Evolutionary conservation across 2,797 vertebrate species (phyloP).

Genomic region (Jordanella pulchra): DNA sequence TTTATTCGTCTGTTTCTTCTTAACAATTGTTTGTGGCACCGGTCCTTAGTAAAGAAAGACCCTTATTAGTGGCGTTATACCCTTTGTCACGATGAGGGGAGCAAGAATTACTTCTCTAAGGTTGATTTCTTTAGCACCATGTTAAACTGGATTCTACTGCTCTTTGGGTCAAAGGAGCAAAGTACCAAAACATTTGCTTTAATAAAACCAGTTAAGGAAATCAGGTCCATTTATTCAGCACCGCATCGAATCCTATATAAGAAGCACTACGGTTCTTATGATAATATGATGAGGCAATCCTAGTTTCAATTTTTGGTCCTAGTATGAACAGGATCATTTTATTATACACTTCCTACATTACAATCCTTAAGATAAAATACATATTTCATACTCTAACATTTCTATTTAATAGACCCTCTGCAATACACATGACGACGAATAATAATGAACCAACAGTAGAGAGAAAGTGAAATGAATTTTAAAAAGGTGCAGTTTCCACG

Average conservation of each 20-base stretch:
- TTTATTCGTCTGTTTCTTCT: not conserved
- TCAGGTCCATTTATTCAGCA: not conserved
- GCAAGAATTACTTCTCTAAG: not conserved
- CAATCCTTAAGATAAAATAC: not conserved
- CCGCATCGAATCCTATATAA: not conserved
- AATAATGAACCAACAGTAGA: not conserved
- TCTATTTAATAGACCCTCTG: not conserved
- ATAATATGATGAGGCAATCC: not conserved
- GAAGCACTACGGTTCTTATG: not conserved
- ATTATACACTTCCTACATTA: not conserved
- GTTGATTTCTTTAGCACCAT: not conserved
- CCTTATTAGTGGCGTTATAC: not conserved
- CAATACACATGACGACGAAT: not conserved
- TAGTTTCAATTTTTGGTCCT: not conserved
- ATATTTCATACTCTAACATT: not conserved
- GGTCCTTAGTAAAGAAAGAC: not conserved
- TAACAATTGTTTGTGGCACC: not conserved
- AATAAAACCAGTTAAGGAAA: not conserved
- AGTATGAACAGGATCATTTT: not conserved
- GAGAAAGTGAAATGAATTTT: not conserved
- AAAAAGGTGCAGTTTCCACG: not conserved
- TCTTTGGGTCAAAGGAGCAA: not conserved
- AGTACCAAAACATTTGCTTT: not conserved
- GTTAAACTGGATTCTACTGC: not conserved
- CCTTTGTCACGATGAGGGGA: not conserved